Evolutionary conservation across 2,888 invertebrate species (phyloP), one percentile per base, ranked within the genome.

Genomic region (Acrobasis repandana): DNA sequence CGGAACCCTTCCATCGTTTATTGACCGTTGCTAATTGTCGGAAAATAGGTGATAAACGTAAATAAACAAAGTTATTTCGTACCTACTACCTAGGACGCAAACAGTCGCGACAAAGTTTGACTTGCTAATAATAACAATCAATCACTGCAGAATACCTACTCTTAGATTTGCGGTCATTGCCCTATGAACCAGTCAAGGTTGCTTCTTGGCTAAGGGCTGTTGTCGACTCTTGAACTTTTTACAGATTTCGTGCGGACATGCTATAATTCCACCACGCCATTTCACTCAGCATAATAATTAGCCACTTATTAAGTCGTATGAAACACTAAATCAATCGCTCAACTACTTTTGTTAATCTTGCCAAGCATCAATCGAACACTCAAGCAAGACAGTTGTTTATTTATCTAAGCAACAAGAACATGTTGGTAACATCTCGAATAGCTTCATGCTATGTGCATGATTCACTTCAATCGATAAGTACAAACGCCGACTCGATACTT

Each of bases 121-220:
- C 34, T 33, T 33, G 33, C 33, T 8, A 38, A 38, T 16, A 56
- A 38, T 16, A 18, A 18, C 18, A 56, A 20, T 38, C 50, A 51
- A 60, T 57, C 56, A 36, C 50, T 58, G 49, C 49, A 49, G 58
- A 60, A 56, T 57, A 61, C 56, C 62, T 63, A 61, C 61, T 36
- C 46, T 52, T 63, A 67, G 73, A 73, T 69, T 70, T 64, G 70
- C 75, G 88, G 85, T 88, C 90, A 77, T 79, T 77, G 87, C 74
- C 82, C 86, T 78, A 68, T 73, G 74, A 75, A 70, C 75, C 80
- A 82, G 83, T 87, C 88, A 89, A 88, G 89, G 88, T 85, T 86
- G 75, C 64, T 63, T 69, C 63, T 64, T 67, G 4, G 20, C 28
- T 28, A 82, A 80, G 83, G 83, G 82, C 75, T 76, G 73, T 76